A percentile compares a stretch with the other conserved stretches of the same genome.
Evolutionary conservation across 2,113 vertebrate genomes (phyloP).

Genomic region (Mugil cephalus): DNA sequence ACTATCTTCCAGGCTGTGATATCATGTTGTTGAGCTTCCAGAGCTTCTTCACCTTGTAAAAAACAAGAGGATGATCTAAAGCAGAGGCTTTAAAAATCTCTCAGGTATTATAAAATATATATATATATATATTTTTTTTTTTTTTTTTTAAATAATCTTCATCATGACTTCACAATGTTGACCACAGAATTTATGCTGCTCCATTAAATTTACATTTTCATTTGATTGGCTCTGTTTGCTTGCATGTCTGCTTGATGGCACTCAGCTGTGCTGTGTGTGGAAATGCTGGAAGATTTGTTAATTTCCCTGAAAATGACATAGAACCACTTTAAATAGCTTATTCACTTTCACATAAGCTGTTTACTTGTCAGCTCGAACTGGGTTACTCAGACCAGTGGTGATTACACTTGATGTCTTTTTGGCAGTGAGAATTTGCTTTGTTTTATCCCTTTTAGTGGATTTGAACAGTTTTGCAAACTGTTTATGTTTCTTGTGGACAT

Average conservation of each 20-base stretch:
- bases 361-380: neutral
- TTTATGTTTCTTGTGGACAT: neutral
- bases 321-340: neutral
- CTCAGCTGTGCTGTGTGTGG: neutral
- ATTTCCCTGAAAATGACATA: neutral
- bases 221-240: neutral
- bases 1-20: no score
- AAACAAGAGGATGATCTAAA: no score
- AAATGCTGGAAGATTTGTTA: neutral
- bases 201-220: neutral
- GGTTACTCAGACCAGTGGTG: neutral
- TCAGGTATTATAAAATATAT: no score
- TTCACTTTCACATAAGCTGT: neutral
- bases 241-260: no score
- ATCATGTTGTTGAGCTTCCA: no score
- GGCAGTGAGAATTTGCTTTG: neutral
- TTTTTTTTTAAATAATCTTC: no score
- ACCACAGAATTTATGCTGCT: neutral
- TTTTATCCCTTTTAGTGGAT: neutral
- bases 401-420: neutral
- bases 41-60: no score
- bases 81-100: no score
- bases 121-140: no score
- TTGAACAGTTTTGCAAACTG: constrained; percentile 1
- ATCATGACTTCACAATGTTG: neutral